Evolutionary conservation across 2,888 invertebrate genomes (phyloP).

Genomic region (Sylvicola cinctus): DNA sequence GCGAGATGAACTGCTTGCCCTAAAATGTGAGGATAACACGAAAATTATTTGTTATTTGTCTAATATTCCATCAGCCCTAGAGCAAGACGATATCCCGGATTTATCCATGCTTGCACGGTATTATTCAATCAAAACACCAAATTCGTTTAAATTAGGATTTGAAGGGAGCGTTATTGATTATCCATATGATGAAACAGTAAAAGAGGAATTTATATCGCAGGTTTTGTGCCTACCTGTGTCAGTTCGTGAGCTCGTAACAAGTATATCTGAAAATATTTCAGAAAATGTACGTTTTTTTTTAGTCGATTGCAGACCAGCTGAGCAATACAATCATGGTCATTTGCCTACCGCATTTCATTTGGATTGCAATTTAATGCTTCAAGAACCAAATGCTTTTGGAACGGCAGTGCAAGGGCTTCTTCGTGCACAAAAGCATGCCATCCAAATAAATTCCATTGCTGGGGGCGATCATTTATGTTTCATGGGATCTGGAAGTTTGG

Average conservation of each 20-base stretch:
- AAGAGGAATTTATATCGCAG: conserved; percentile 37
- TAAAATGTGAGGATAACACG: conserved; percentile 50
- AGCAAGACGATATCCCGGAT: conserved; percentile 87
- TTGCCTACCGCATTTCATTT: conserved; percentile 94
- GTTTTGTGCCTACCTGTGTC: conserved; percentile 92
- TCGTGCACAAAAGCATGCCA: conserved; percentile 36
- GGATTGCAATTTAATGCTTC: conserved; percentile 91
- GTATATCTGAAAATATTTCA: conserved; percentile 42
- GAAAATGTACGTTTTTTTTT: conserved; percentile 67
- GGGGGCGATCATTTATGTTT: conserved; percentile 80
- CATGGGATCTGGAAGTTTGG: conserved; percentile 80
- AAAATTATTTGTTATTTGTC: conserved; percentile 44
- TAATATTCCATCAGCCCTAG: conserved; percentile 67
- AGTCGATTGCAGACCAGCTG: conserved; percentile 90
- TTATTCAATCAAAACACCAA: conserved; percentile 82
- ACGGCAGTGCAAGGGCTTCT: conserved; percentile 78
- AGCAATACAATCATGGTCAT: conserved; percentile 94
- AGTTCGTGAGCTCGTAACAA: conserved; percentile 77
- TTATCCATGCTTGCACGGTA: conserved; percentile 94
- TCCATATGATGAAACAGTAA: conserved; percentile 13
- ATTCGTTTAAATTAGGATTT: conserved; percentile 73
- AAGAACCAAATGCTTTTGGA: conserved; percentile 85
- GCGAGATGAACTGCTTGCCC: conserved; percentile 59
- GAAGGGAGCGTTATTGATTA: conserved; percentile 12
- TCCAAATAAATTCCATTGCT: conserved; percentile 69